Evolutionary conservation across 2,888 invertebrate species (phyloP).

Genomic region (Ecdyonurus torrentis): DNA sequence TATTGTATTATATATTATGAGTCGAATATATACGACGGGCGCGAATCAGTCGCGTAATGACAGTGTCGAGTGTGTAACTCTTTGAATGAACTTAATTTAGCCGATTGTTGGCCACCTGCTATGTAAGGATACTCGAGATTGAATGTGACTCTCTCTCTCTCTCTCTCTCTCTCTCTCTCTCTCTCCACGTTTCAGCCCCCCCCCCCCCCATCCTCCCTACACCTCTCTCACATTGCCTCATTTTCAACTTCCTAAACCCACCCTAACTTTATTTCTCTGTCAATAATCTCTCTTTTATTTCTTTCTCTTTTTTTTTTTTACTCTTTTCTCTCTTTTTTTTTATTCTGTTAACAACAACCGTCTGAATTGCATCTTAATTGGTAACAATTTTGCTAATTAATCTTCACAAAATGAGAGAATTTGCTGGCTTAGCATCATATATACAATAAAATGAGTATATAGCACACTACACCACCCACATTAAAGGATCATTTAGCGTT

Average conservation of each 20-base stretch:
- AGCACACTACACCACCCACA: no score
- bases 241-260: not conserved
- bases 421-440: conserved; percentile 2
- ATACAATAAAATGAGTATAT: no score
- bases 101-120: not conserved
- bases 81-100: not conserved
- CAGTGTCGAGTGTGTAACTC: not conserved
- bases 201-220: not conserved
- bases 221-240: not conserved
- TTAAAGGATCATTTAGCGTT: not conserved
- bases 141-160: not conserved
- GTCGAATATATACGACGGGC: not conserved
- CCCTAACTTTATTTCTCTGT: not conserved
- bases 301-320: not conserved
- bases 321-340: not conserved
- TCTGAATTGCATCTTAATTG: conserved; percentile 37
- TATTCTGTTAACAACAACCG: conserved; percentile 8
- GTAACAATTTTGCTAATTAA: conserved; percentile 29
- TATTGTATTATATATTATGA: not conserved
- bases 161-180: not conserved
- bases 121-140: not conserved
- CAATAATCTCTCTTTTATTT: not conserved
- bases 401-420: conserved; percentile 15
- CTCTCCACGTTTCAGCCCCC: not conserved
- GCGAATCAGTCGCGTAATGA: not conserved